Percentiles rank a stretch among this genome's conserved stretches.
Conservation (phyloP, 2,113 vertebrate species). For the Myxocyprinus asiaticus region DNA sequence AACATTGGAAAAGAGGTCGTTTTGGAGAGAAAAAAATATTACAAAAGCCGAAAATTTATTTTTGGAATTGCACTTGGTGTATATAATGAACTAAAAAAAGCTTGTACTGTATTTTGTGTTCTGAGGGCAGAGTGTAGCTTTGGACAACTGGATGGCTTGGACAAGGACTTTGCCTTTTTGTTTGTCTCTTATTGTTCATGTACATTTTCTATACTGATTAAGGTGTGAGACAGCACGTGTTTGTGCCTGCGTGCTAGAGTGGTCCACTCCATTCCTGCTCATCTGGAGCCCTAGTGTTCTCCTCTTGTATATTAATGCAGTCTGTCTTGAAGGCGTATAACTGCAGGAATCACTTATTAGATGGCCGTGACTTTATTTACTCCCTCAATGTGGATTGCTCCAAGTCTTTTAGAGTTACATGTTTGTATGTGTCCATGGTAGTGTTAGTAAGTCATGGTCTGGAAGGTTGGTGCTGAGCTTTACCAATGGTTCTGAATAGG, state of each 20-base stretch:
- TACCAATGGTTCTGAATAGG: constrained; percentile 48
- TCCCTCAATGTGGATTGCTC: constrained; percentile 31
- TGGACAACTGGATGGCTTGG: neutral
- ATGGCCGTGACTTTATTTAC: constrained; percentile 38
- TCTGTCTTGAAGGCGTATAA: constrained; percentile 8
- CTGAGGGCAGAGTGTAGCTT: constrained; percentile 29
- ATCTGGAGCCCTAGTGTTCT: constrained; percentile 39
- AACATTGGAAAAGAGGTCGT: constrained; percentile 63
- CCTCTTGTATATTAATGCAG: constrained; percentile 13
- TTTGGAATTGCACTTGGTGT: constrained; percentile 79
- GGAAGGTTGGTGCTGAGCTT: constrained; percentile 24
- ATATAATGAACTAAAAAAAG: constrained; percentile 41
- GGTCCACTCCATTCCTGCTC: constrained; percentile 33
- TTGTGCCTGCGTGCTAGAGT: constrained; percentile 3
- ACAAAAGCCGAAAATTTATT: constrained; percentile 64
- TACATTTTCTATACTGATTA: constrained; percentile 21
- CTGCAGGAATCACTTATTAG: constrained; percentile 19
- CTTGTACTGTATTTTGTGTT: constrained; percentile 53
- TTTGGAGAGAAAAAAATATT: constrained; percentile 51
- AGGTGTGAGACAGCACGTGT: constrained; percentile 4
- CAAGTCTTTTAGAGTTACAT: constrained; percentile 9
- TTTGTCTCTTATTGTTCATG: neutral
- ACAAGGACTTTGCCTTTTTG: constrained; percentile 5
- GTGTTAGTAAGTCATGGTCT: constrained; percentile 1
- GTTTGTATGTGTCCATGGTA: neutral